Conservation (phyloP, 2,113 vertebrate species). For the Calonectris borealis region DNA sequence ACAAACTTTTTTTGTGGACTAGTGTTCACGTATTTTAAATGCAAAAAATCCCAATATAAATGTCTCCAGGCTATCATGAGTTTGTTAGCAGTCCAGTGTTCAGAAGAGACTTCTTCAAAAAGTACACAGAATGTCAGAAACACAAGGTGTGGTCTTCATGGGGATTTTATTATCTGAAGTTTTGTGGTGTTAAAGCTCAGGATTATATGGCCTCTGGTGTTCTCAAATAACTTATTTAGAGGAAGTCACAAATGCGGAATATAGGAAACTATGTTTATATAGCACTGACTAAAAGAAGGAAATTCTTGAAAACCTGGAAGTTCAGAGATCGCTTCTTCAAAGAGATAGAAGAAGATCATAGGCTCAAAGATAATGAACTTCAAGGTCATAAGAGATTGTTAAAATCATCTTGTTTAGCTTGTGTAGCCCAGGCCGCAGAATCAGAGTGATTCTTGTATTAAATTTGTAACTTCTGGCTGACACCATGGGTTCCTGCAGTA, state of each 20-base stretch:
- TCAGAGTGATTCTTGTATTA: neutral
- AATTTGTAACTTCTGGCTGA: neutral
- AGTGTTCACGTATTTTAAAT: neutral
- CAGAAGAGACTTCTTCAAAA: neutral
- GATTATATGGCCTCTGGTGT: neutral
- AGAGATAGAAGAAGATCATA: neutral
- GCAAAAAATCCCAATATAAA: neutral
- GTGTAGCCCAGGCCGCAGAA: neutral
- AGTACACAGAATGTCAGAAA: neutral
- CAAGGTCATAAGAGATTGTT: neutral
- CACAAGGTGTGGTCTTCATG: neutral
- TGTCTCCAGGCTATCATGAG: neutral
- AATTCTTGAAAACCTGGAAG: constrained; percentile 1
- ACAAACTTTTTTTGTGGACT: neutral
- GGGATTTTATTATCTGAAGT: neutral
- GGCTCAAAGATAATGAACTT: neutral
- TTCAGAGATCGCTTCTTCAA: neutral
- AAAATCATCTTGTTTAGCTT: neutral
- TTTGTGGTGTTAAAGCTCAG: neutral
- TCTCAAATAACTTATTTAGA: neutral
- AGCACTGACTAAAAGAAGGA: neutral
- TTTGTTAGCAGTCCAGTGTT: neutral
- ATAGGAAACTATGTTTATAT: neutral
- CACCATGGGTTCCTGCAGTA: neutral
- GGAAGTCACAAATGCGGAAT: neutral